Evolutionary conservation across 2,113 vertebrate species (phyloP).

Genomic region (Oxyruncus cristatus): DNA sequence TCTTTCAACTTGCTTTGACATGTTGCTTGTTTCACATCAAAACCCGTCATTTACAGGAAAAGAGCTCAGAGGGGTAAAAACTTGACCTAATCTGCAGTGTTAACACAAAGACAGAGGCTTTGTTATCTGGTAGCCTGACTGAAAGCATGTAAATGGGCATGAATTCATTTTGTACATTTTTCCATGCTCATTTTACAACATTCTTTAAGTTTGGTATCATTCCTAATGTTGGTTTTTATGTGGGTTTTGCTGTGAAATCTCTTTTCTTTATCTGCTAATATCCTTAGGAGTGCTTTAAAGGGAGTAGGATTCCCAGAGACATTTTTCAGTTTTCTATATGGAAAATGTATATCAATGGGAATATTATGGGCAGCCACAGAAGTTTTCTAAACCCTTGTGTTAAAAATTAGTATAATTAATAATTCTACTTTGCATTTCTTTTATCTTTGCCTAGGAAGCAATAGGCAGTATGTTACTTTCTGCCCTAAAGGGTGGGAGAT

Average conservation of each 20-base stretch:
- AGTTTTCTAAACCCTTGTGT: neutral
- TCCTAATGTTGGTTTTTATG: conserved; percentile 76
- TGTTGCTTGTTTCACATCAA: conserved; percentile 99
- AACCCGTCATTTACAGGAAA: conserved; percentile 99
- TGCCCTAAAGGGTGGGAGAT: neutral
- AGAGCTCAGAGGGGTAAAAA: conserved; percentile 99
- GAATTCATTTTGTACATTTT: conserved; percentile 93
- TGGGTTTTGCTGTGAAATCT: conserved; percentile 64
- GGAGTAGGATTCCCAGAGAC: conserved; percentile 24
- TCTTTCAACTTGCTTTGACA: conserved; percentile 99
- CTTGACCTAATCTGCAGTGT: conserved; percentile 99
- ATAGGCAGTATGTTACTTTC: neutral
- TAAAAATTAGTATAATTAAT: conserved; percentile 19
- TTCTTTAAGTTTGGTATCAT: conserved; percentile 80
- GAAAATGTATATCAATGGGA: neutral
- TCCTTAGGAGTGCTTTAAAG: conserved; percentile 55
- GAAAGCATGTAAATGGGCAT: conserved; percentile 95
- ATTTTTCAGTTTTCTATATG: conserved; percentile 15
- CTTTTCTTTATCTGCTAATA: conserved; percentile 70
- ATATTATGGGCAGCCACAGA: neutral
- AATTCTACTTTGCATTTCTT: neutral
- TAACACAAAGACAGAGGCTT: conserved; percentile 98
- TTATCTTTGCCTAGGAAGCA: neutral
- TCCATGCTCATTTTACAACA: conserved; percentile 85
- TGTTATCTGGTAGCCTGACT: conserved; percentile 96